Percentiles rank a stretch among this genome's conserved stretches.
These are phyloP conservation scores for Ammospiza maritima DNA, from an alignment of 2,797 vertebrate species.

Conservation along the genomic window DNA sequence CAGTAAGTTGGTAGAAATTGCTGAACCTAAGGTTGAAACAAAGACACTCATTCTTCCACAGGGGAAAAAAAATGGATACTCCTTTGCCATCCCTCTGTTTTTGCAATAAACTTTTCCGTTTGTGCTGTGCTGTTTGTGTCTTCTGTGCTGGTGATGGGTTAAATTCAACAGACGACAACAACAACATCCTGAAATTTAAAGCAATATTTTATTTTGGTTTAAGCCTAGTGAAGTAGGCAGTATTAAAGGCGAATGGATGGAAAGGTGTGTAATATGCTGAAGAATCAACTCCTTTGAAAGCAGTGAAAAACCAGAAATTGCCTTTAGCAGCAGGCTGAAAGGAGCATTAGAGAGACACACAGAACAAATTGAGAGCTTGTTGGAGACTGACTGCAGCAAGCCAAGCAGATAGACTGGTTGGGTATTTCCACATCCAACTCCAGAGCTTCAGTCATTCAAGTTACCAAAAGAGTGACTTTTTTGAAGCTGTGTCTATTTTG, in stretches of 20 bases:
- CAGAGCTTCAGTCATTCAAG: not conserved
- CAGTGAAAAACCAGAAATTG: not conserved
- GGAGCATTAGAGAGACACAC: not conserved
- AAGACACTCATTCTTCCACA: constrained; percentile 38
- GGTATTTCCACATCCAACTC: not conserved
- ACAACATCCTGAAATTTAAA: constrained; percentile 38
- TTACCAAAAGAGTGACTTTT: not conserved
- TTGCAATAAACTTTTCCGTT: constrained; percentile 66
- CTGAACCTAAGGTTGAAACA: constrained; percentile 15
- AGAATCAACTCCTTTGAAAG: constrained; percentile 30
- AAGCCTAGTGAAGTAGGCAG: not conserved
- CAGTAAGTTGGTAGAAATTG: constrained; percentile 21
- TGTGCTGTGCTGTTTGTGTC: constrained; percentile 32
- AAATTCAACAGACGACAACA: constrained; percentile 50
- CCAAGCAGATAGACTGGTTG: not conserved
- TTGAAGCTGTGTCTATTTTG: not conserved
- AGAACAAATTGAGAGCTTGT: not conserved
- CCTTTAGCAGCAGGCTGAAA: not conserved
- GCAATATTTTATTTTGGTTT: constrained; percentile 37
- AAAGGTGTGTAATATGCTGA: not conserved
- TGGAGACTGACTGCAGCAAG: not conserved
- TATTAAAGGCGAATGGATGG: not conserved
- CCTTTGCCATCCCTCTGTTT: constrained; percentile 48
- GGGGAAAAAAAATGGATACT: not conserved
- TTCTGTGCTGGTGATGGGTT: constrained; percentile 28